Evolutionary conservation across 2,797 vertebrate genomes (phyloP).

Genomic region (Malacoraja senta): DNA sequence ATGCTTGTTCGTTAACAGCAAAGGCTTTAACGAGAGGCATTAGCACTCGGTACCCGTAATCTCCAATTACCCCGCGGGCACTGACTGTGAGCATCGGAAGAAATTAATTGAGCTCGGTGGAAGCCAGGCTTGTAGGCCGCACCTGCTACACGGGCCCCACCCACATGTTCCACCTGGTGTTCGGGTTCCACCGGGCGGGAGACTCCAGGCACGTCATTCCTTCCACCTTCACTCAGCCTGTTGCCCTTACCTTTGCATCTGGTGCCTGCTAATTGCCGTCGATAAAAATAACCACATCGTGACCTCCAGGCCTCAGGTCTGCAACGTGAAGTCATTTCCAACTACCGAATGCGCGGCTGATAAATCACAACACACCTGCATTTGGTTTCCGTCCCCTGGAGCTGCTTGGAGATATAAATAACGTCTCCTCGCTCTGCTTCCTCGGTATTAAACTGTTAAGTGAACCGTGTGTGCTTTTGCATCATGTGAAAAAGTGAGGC

Average conservation of each 20-base stretch:
- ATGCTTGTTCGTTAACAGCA: not conserved
- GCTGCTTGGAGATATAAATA: not conserved
- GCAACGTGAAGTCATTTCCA: not conserved
- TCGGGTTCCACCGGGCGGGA: not conserved
- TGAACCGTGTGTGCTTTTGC: not conserved
- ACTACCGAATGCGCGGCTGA: not conserved
- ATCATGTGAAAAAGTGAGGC: not conserved
- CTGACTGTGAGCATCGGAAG: constrained; percentile 25
- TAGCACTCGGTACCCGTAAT: constrained; percentile 1
- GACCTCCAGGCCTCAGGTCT: not conserved
- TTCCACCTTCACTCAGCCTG: not conserved
- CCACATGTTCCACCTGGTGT: constrained; percentile 30
- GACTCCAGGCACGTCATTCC: not conserved
- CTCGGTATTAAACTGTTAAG: not conserved
- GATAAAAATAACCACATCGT: constrained; percentile 15
- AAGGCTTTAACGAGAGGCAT: not conserved
- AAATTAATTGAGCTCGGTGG: constrained; percentile 19
- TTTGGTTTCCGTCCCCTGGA: not conserved
- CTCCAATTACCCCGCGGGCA: not conserved
- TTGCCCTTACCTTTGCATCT: constrained; percentile 3
- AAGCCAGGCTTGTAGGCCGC: not conserved
- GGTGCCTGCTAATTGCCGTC: constrained; percentile 3
- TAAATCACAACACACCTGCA: not conserved
- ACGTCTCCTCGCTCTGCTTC: not conserved
- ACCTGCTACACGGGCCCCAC: not conserved